Evolutionary conservation across 2,113 vertebrate genomes (phyloP).

Genomic region (Rhombomys opimus): DNA sequence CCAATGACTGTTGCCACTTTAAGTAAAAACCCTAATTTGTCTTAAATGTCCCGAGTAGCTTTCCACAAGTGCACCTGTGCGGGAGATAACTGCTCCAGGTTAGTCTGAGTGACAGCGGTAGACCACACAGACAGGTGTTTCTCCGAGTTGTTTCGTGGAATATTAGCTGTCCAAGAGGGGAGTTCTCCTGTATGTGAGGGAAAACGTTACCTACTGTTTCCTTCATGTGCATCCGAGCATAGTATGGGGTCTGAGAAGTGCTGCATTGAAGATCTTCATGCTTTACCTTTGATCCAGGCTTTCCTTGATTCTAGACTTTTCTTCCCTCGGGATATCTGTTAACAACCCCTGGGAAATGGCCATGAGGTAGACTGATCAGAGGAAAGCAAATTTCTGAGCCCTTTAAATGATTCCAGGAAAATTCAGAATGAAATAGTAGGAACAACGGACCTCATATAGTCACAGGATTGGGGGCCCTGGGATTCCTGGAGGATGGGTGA

Average conservation of each 20-base stretch:
- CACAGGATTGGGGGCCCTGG: not conserved
- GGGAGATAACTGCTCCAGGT: not conserved
- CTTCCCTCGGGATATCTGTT: not conserved
- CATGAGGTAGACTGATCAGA: not conserved
- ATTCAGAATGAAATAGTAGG: not conserved
- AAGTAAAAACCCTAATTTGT: not conserved
- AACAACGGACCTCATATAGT: not conserved
- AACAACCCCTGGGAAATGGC: not conserved
- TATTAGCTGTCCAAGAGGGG: not conserved
- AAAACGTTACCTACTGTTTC: not conserved
- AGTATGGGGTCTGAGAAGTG: constrained; percentile 19
- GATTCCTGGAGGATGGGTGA: not conserved
- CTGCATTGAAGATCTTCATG: not conserved
- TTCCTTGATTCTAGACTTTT: not conserved
- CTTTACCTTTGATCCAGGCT: not conserved
- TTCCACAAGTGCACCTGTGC: not conserved
- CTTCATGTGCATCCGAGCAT: not conserved
- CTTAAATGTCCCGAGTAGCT: constrained; percentile 26
- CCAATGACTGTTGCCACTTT: not conserved
- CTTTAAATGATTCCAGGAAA: not conserved
- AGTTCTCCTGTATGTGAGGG: not conserved
- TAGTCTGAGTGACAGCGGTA: not conserved
- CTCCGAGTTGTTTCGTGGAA: not conserved
- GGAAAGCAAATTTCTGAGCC: constrained; percentile 1
- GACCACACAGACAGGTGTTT: not conserved